These are phyloP conservation scores for Helobdella robusta DNA, from an alignment of 2,888 invertebrate genomes.

Conservation along the genomic window DNA sequence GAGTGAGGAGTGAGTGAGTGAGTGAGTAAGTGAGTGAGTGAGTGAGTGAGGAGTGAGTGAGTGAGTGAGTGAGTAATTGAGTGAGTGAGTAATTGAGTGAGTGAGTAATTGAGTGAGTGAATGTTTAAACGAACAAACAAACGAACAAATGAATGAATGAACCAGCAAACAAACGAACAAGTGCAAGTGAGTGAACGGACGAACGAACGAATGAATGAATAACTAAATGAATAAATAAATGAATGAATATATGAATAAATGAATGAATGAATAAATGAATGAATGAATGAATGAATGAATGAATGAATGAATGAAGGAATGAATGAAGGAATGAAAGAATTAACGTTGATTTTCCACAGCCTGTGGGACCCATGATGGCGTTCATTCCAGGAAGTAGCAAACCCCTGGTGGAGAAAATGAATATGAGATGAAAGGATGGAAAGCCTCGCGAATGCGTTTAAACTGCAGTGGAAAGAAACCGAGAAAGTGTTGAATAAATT, in stretches of 20 bases:
- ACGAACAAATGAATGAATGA: background rate
- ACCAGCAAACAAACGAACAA: background rate
- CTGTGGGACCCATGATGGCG: constrained; percentile 32
- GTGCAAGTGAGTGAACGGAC: too few species aligned
- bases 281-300: background rate
- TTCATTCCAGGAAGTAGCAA: constrained; percentile 32
- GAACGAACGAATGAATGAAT: background rate
- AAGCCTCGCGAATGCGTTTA: too few species aligned
- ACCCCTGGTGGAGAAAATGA: constrained; percentile 25
- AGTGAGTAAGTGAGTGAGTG: background rate
- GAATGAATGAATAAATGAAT: background rate
- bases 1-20: too few species aligned
- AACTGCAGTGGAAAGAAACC: too few species aligned
- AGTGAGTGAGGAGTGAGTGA: background rate
- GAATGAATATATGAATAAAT: background rate
- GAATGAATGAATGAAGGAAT: background rate
- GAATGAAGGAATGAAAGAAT: constrained; percentile 1
- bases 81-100: background rate
- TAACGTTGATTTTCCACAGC: constrained; percentile 32
- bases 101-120: constrained; percentile 3
- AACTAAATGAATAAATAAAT: constrained; percentile 8
- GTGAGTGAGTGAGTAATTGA: background rate
- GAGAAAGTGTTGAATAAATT: too few species aligned
- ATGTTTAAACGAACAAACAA: constrained; percentile 23
- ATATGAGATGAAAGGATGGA: too few species aligned